phyloP scores from a whole-genome alignment of 1,140 invertebrate genomes.

The Ganaspis sp. region DNA sequence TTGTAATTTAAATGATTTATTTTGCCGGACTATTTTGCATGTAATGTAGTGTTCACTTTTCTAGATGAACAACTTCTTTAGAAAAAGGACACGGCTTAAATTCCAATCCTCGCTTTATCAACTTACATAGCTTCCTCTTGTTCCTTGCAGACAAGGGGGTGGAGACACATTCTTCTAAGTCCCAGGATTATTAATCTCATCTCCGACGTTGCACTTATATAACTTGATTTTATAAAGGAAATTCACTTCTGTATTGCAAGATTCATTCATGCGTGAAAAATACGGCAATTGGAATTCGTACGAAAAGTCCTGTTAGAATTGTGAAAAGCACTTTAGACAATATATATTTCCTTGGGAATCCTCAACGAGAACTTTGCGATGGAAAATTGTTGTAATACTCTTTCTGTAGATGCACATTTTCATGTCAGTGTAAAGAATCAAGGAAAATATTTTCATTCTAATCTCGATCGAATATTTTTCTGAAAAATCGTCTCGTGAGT shows the following conservation, averaged over 20 bases:
- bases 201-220: not conserved
- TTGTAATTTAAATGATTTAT: too few species aligned
- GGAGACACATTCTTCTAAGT: not conserved
- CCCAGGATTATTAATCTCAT: not conserved
- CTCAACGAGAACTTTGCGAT: not conserved
- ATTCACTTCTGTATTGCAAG: not conserved
- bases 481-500: too few species aligned
- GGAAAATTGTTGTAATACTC: not conserved
- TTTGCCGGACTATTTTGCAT: too few species aligned
- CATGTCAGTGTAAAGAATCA: too few species aligned
- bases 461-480: too few species aligned
- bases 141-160: not conserved
- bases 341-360: not conserved
- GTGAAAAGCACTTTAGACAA: not conserved
- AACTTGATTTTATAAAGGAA: not conserved
- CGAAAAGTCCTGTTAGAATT: slow-evolving; percentile 3
- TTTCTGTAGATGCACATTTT: not conserved
- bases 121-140: slow-evolving; percentile 10
- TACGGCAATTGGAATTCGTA: not conserved
- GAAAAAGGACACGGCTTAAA: not conserved
- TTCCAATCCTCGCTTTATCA: slow-evolving; percentile 1
- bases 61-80: not conserved
- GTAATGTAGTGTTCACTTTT: too few species aligned
- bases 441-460: too few species aligned
- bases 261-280: not conserved